Conservation (phyloP, 1,140 invertebrate genomes). For the Ips nitidus region DNA sequence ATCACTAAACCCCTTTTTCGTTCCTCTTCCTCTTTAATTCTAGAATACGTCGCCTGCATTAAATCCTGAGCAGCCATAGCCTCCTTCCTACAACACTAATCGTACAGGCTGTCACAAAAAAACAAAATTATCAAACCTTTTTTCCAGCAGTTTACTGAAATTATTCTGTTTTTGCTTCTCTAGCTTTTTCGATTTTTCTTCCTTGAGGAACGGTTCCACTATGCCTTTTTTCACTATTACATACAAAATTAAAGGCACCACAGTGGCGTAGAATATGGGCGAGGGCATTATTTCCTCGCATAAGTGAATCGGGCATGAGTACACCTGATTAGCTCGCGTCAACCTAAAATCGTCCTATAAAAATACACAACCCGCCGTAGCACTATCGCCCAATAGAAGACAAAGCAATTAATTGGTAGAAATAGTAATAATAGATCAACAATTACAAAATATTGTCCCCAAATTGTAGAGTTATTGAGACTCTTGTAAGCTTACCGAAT, state of each 20-base stretch:
- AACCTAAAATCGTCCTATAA: conserved; percentile 62
- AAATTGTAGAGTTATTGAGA: too few species aligned
- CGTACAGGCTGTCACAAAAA: neutral
- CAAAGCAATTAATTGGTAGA: too few species aligned
- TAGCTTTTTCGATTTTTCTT: conserved; percentile 73
- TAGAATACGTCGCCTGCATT: conserved; percentile 81
- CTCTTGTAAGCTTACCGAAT: conserved; percentile 66
- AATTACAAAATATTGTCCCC: too few species aligned
- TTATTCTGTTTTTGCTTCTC: conserved; percentile 75
- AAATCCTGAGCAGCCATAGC: conserved; percentile 82
- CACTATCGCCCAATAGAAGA: too few species aligned
- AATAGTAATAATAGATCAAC: too few species aligned
- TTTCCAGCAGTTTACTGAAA: conserved; percentile 72
- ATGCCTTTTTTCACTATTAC: conserved; percentile 80
- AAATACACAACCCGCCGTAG: neutral
- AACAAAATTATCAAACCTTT: conserved; percentile 54
- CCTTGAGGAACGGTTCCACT: conserved; percentile 81
- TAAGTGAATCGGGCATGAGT: conserved; percentile 86
- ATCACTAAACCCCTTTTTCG: conserved; percentile 82
- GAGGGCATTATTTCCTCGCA: conserved; percentile 87
- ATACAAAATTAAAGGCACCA: conserved; percentile 81
- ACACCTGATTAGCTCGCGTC: conserved; percentile 83
- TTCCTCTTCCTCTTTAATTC: conserved; percentile 76
- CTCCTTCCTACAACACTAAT: conserved; percentile 57
- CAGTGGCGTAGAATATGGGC: conserved; percentile 90